Percentiles rank a stretch among this genome's conserved stretches.
Conservation (phyloP, 1,140 invertebrate species). For the Mercenaria mercenaria region DNA sequence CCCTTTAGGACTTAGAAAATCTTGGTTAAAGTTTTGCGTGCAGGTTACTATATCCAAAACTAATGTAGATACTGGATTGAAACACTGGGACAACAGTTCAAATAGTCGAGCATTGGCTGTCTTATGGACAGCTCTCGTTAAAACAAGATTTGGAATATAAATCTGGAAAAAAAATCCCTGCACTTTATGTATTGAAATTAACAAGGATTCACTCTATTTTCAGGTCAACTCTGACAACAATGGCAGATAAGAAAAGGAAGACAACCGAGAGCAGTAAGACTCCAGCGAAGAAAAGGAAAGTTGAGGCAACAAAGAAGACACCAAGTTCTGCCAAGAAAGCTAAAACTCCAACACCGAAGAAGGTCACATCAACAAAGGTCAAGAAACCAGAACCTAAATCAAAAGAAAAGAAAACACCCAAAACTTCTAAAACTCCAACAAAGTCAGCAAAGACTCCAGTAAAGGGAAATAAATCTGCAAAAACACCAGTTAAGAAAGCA, state of each 20-base stretch:
- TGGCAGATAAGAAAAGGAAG: constrained; percentile 50
- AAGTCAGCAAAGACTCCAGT: neutral
- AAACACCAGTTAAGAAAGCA: neutral
- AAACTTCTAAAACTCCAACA: neutral
- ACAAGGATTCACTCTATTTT: too few relatives aligned
- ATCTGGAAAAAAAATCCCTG: too few relatives aligned
- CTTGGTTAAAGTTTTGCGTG: too few relatives aligned
- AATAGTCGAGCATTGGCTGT: too few relatives aligned
- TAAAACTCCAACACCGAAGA: neutral
- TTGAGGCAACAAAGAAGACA: constrained; percentile 36
- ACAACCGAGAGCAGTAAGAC: constrained; percentile 33
- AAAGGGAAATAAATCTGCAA: neutral
- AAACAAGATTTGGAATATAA: too few relatives aligned
- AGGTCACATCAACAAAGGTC: constrained; percentile 31
- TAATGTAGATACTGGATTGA: too few relatives aligned
- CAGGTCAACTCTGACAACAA: neutral
- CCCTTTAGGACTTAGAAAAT: too few relatives aligned
- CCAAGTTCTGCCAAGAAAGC: constrained; percentile 41
- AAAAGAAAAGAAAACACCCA: constrained; percentile 9
- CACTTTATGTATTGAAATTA: too few relatives aligned
- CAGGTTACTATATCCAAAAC: too few relatives aligned
- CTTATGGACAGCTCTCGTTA: too few relatives aligned
- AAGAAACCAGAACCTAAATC: constrained; percentile 42
- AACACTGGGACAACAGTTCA: too few relatives aligned
- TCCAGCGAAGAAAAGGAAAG: constrained; percentile 56